Percentiles rank a stretch among this genome's conserved stretches.
These are phyloP conservation scores for Globicephala melas DNA, from an alignment of 2,113 vertebrate genomes.

Conservation along the genomic window DNA sequence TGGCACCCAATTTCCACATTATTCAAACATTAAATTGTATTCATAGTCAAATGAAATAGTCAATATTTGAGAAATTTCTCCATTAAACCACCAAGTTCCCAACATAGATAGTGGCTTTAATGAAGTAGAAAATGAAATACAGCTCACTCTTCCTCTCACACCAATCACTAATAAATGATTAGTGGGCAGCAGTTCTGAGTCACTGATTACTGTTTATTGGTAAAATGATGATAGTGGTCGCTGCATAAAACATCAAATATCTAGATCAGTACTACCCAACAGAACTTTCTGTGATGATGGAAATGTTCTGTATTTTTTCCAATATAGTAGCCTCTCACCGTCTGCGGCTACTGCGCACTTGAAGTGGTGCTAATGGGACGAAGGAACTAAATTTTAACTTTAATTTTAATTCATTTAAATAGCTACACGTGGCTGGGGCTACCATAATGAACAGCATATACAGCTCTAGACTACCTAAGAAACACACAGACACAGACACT, in stretches of 20 bases:
- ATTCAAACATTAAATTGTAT: conserved; percentile 18
- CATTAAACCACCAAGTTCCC: not conserved
- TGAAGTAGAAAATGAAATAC: not conserved
- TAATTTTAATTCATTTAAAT: conserved; percentile 24
- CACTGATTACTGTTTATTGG: not conserved
- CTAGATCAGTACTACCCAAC: not conserved
- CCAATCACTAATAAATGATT: not conserved
- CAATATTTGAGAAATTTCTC: not conserved
- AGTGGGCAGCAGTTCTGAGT: not conserved
- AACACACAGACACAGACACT: not conserved
- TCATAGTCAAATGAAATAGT: conserved; percentile 18
- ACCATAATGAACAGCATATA: not conserved
- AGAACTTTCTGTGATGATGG: conserved; percentile 16
- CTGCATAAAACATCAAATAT: not conserved
- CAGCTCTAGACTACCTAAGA: not conserved
- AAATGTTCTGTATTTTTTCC: not conserved
- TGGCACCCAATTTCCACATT: not conserved
- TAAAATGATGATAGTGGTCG: not conserved
- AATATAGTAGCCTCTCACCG: not conserved
- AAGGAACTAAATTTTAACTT: not conserved
- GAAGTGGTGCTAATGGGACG: not conserved
- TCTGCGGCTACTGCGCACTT: not conserved
- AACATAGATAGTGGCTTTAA: conserved; percentile 11
- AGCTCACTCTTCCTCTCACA: not conserved
- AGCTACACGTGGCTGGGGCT: not conserved